These are phyloP conservation scores for Heliconius congener DNA, from an alignment of 1,140 invertebrate species.

Conservation along the genomic window DNA sequence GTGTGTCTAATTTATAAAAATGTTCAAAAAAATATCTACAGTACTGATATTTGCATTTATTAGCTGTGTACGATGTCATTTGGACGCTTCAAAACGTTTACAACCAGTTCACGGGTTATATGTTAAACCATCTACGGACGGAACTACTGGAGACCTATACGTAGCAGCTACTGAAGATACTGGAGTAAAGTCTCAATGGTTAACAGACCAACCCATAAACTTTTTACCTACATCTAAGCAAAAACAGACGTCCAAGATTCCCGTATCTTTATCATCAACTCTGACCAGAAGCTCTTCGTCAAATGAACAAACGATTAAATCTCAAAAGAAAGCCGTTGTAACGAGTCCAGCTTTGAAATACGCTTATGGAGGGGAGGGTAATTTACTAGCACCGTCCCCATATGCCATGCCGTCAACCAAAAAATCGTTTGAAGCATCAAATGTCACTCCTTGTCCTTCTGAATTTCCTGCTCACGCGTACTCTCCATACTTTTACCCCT, in stretches of 20 bases:
- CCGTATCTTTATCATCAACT: slow-evolving; percentile 45
- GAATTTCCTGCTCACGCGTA: slow-evolving; percentile 31
- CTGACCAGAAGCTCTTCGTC: slow-evolving; percentile 39
- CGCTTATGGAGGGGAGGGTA: slow-evolving; percentile 50
- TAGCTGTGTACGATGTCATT: slow-evolving; percentile 30
- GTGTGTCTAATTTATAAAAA: slow-evolving; percentile 26
- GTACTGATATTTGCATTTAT: slow-evolving; percentile 22
- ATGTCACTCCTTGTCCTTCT: slow-evolving; percentile 34
- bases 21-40: slow-evolving; percentile 20
- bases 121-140: slow-evolving; percentile 67
- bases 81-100: slow-evolving; percentile 46
- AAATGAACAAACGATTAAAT: slow-evolving; percentile 48
- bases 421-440: slow-evolving; percentile 34
- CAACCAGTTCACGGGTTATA: slow-evolving; percentile 68
- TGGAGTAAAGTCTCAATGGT: slow-evolving; percentile 65
- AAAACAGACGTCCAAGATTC: slow-evolving; percentile 28
- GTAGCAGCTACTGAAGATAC: slow-evolving; percentile 72
- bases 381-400: slow-evolving; percentile 43
- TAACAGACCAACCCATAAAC: slow-evolving; percentile 66
- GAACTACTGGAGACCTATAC: slow-evolving; percentile 70
- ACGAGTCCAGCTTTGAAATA: slow-evolving; percentile 56
- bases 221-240: slow-evolving; percentile 51
- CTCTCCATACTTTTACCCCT: slow-evolving; percentile 63
- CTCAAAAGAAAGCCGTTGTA: slow-evolving; percentile 55
- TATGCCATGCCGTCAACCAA: slow-evolving; percentile 42